These are phyloP conservation scores for Drosophila murphyi DNA, from an alignment of 1,140 invertebrate genomes.

Conservation along the genomic window DNA sequence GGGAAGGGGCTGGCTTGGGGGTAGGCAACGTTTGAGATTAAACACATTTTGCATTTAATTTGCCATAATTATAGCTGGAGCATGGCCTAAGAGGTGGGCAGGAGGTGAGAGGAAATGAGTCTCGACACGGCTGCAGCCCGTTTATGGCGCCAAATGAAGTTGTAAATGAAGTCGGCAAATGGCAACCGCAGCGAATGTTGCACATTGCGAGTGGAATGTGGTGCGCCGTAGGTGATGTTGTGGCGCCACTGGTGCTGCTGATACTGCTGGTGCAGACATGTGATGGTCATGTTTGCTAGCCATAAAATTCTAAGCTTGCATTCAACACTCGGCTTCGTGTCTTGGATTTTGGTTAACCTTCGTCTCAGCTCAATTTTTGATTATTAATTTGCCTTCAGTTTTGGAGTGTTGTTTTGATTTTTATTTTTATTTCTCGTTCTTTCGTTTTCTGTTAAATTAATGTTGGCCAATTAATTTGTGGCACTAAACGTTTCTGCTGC, in stretches of 20 bases:
- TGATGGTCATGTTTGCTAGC: constrained; percentile 30
- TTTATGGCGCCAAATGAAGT: constrained; percentile 82
- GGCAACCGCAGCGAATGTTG: constrained; percentile 27
- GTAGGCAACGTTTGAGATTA: constrained; percentile 64
- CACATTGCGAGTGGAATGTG: constrained; percentile 55
- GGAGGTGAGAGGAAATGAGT: constrained; percentile 1
- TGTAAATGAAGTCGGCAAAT: constrained; percentile 67
- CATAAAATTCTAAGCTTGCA: constrained; percentile 54
- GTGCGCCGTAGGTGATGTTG: neutral
- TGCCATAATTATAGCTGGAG: constrained; percentile 73
- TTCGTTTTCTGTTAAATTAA: constrained; percentile 63
- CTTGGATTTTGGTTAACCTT: constrained; percentile 35
- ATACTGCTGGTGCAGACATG: constrained; percentile 13
- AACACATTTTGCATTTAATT: constrained; percentile 83
- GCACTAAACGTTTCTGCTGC: constrained; percentile 72
- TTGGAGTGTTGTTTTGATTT: constrained; percentile 23
- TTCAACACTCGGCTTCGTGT: constrained; percentile 7
- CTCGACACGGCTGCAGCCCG: constrained; percentile 39
- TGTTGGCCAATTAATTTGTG: constrained; percentile 76
- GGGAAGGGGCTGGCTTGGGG: neutral
- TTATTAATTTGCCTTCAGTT: constrained; percentile 72
- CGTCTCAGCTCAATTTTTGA: constrained; percentile 56
- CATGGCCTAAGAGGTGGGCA: neutral
- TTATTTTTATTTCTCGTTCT: neutral
- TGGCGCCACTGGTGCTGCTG: constrained; percentile 3